Evolutionary conservation across 1,140 invertebrate genomes (phyloP), one percentile per base, ranked within the genome.

Genomic region (Ptiloglossa arizonensis): DNA sequence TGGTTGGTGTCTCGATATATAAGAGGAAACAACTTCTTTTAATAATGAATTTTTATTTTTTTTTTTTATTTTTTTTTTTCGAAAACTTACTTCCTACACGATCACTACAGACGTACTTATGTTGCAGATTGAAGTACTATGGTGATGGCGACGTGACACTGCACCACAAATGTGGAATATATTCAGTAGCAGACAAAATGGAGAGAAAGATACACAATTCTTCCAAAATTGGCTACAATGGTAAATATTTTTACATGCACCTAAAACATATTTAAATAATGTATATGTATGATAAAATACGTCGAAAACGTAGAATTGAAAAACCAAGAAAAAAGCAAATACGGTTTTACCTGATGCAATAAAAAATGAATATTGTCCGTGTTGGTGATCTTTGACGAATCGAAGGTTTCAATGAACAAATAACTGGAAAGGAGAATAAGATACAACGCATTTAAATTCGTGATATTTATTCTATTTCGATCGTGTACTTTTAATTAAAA

Each of bases 161-260:
- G 4, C 87, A 88, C 38, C 92, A 93, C 60, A 91, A 90, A 76
- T 85, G 87, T 35, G 93, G 93, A 19, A 93, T 94, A 46, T 93
- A 94, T 57, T 90, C 89, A 0, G 66, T 87, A 54, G 87, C 86
- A 41, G 82, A 86, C 9, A 83, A 89, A 41, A 83, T 88, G 82
- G 89, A 91, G 1, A 81, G 52, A 56, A 62, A 27, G 19, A 22
- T n/a, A 52, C 24, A 24, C 5, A 35, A 8, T 15, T 38, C 35
- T 17, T 2, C 57, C 8, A 29, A 50, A 22, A 41, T 19, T 13
- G 50, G 13, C 46, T 41, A 15, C 17, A 67, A 44, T 64, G 75
- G 76, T 70, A 50, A 32, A 24, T n/a, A 13, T 78, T 62, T 60
- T 27, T 29, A 1, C 5, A 1, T 44, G 1, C 17, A 15, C 4